These are phyloP conservation scores for Agrilus planipennis DNA, from an alignment of 1,140 invertebrate genomes.

Conservation along the genomic window DNA sequence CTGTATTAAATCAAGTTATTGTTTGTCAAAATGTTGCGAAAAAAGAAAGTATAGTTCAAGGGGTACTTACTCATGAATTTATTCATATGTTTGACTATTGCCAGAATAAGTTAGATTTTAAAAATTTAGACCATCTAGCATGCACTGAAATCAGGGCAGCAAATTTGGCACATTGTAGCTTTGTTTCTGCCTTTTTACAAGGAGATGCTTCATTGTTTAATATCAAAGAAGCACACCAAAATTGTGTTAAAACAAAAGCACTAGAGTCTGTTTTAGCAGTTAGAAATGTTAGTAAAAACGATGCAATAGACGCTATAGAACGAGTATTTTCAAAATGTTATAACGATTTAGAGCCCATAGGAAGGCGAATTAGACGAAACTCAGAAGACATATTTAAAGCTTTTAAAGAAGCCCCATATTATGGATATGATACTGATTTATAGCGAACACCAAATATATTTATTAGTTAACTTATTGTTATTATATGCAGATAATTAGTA, in stretches of 20 bases:
- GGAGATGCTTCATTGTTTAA: slow-evolving; percentile 65
- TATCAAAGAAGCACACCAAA: slow-evolving; percentile 61
- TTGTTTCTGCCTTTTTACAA: slow-evolving; percentile 62
- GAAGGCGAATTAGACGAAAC: slow-evolving; percentile 65
- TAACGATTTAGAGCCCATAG: slow-evolving; percentile 85
- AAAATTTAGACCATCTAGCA: slow-evolving; percentile 84
- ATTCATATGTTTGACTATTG: slow-evolving; percentile 97
- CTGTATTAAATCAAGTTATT: slow-evolving; percentile 79
- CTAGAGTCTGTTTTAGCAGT: slow-evolving; percentile 69
- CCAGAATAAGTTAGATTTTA: slow-evolving; percentile 76
- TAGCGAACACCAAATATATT: too few species aligned
- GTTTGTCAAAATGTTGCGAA: slow-evolving; percentile 78
- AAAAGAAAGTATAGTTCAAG: slow-evolving; percentile 53
- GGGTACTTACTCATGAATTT: slow-evolving; percentile 82
- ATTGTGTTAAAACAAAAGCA: slow-evolving; percentile 86
- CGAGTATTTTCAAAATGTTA: slow-evolving; percentile 89
- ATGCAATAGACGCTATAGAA: slow-evolving; percentile 68
- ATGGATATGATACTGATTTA: slow-evolving; percentile 64
- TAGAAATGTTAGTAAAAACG: slow-evolving; percentile 54
- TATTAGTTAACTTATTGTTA: too few species aligned
- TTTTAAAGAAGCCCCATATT: slow-evolving; percentile 62
- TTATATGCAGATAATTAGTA: too few species aligned
- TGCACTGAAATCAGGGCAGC: slow-evolving; percentile 91
- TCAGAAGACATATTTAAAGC: slow-evolving; percentile 65
- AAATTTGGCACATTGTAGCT: slow-evolving; percentile 85